These are phyloP conservation scores for Cylindroiulus punctatus DNA, from an alignment of 2,888 invertebrate genomes.

Conservation along the genomic window DNA sequence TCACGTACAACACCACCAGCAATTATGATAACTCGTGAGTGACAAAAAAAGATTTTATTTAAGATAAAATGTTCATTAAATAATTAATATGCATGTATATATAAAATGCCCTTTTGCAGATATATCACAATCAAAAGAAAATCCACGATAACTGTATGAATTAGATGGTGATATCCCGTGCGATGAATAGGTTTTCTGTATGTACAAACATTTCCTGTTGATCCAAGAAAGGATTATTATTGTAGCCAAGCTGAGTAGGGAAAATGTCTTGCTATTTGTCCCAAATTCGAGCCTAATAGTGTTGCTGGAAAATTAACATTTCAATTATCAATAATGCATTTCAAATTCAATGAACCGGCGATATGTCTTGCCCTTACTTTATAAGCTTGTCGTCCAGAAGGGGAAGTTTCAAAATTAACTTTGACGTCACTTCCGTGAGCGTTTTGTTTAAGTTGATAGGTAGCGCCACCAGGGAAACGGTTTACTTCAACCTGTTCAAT, in stretches of 20 bases:
- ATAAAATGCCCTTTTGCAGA: background rate
- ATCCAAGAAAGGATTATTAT: background rate
- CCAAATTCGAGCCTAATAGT: background rate
- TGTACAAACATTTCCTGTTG: background rate
- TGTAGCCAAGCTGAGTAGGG: background rate
- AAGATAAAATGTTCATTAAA: background rate
- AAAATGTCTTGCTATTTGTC: background rate
- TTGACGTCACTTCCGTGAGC: slow-evolving; percentile 55
- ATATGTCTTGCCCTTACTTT: slow-evolving; percentile 31
- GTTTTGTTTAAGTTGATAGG: slow-evolving; percentile 55
- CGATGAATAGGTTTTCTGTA: background rate
- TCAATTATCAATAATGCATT: background rate
- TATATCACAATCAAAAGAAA: background rate
- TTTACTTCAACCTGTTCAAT: slow-evolving; percentile 55
- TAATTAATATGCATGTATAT: background rate
- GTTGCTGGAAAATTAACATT: background rate
- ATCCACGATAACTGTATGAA: background rate
- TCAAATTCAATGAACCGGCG: too few relatives aligned
- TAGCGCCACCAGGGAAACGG: slow-evolving; percentile 57
- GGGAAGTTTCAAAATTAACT: slow-evolving; percentile 54
- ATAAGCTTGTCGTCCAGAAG: background rate
- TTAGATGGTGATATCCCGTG: background rate
- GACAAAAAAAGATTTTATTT: background rate
- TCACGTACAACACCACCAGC: background rate
- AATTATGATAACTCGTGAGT: background rate